A percentile compares a stretch with the other conserved stretches of the same genome.
phyloP scores from a whole-genome alignment of 2,888 invertebrate species.

The Liopterus haemorrhoidalis region DNA sequence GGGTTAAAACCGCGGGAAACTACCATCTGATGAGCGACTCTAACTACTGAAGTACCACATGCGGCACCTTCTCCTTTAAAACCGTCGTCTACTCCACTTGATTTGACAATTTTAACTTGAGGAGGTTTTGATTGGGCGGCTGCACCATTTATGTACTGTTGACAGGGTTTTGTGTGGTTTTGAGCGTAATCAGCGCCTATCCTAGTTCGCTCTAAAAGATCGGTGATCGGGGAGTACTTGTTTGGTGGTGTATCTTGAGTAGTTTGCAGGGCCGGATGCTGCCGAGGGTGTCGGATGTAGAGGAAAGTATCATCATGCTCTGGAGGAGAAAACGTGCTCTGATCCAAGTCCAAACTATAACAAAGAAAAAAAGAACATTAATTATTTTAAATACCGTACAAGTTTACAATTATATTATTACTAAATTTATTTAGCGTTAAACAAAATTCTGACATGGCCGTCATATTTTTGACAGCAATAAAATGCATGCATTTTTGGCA shows the following conservation, averaged over 20 bases:
- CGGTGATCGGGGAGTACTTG: conserved; percentile 12
- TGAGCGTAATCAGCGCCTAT: conserved; percentile 52
- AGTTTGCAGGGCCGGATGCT: conserved; percentile 16
- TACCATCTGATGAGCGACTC: conserved; percentile 57
- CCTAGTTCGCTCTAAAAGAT: conserved; percentile 30
- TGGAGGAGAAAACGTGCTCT: conserved; percentile 62
- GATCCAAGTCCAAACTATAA: conserved; percentile 54
- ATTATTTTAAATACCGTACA: neutral
- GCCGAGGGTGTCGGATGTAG: conserved; percentile 46
- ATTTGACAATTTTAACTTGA: conserved; percentile 44
- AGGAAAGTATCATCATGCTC: conserved; percentile 70
- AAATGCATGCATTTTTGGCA: too few relatives aligned
- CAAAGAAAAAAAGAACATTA: neutral
- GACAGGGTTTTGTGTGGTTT: conserved; percentile 65
- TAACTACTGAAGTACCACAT: conserved; percentile 59
- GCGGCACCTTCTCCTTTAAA: conserved; percentile 64
- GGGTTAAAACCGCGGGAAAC: too few relatives aligned
- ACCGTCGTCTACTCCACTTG: conserved; percentile 65
- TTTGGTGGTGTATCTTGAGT: conserved; percentile 14
- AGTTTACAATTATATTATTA: too few relatives aligned
- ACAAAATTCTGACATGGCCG: too few relatives aligned
- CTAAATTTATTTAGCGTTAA: too few relatives aligned
- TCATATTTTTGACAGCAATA: too few relatives aligned
- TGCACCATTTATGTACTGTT: conserved; percentile 50
- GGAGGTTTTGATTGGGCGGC: conserved; percentile 26